These are phyloP conservation scores for Pterobdella sp. DNA, from an alignment of 2,888 invertebrate genomes.

Conservation along the genomic window DNA sequence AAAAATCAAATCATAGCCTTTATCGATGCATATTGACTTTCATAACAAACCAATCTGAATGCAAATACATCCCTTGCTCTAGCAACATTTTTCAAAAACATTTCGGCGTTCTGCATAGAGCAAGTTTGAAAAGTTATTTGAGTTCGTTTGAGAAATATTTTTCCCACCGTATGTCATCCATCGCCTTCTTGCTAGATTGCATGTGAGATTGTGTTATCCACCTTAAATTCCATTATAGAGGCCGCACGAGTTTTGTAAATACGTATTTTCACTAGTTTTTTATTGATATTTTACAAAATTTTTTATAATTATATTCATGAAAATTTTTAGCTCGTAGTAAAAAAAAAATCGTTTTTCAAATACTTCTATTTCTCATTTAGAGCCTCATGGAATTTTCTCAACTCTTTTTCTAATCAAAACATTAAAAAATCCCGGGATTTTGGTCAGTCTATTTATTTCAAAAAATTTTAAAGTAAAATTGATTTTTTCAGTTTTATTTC, in stretches of 20 bases:
- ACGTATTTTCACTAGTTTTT: no score
- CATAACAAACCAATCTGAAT: neutral
- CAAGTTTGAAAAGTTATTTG: neutral
- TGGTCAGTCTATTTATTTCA: no score
- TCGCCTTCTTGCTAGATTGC: neutral
- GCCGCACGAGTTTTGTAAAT: constrained; percentile 3
- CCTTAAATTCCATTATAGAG: constrained; percentile 9
- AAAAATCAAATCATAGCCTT: neutral
- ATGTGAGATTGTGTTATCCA: constrained; percentile 3
- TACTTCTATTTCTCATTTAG: no score
- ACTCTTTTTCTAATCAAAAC: no score
- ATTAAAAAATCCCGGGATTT: no score
- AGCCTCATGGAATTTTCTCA: no score
- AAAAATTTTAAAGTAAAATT: no score
- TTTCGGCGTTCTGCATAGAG: neutral
- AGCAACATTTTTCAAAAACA: neutral
- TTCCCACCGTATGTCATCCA: neutral
- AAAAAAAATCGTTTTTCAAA: no score
- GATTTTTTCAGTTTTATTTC: no score
- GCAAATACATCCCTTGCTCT: neutral
- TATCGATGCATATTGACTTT: neutral
- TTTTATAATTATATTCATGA: no score
- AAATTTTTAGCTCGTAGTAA: no score
- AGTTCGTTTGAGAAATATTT: neutral
- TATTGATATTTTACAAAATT: no score